Base-by-base conservation (phyloP, 2,797 vertebrate genomes). In the Rhyacichthys aspro region DNA sequence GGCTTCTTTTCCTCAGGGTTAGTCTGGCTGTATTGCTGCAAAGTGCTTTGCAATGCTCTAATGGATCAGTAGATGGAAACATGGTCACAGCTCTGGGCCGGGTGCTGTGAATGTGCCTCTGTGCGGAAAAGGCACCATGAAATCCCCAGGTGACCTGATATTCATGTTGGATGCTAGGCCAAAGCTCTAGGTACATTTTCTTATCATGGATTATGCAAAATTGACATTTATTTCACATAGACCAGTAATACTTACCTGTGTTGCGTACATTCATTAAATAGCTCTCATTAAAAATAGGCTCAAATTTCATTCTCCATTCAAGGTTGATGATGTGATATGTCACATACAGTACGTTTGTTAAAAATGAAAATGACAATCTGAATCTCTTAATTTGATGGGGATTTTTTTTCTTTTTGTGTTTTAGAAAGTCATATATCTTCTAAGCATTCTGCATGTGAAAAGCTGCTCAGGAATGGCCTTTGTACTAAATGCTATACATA, bases 61-160 rank as follows among this genome's bases (percentile, higher is more conserved):
- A 75, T 52, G 42, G 38, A 79, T 74, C 88, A 88, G 80, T 72
- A 86, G 88, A 67, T 86, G 86, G 86, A 78, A 84, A 72, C 62
- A 37, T 71, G 50, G 43, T 58, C 74, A 55, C 71, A 50, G 52
- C 53, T 72, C 56, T 23, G 2, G 59, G 36, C 55, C 11, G 2
- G 12, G 17, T 67, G 59, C 36, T 33, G 43, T 38, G 45, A 48
- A 39, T 47, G 28, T 39, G 18, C 11, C 10, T 33, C 47, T 19
- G 33, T 34, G 33, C 45, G 32, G 39, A 14, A 41, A 10, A 56
- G 39, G 39, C 50, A 32, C 3, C 19, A 34, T 61, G 11, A 63
- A 68, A 57, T 64, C 42, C 45, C 47, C 45, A 8, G 47, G 45
- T 69, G 57, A 65, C 17, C 47, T 59, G 42, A 60, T 76, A 47